A percentile compares a stretch with the other conserved stretches of the same genome.
Evolutionary conservation across 2,113 vertebrate species (phyloP).

Genomic region (Myiopsitta monachus): DNA sequence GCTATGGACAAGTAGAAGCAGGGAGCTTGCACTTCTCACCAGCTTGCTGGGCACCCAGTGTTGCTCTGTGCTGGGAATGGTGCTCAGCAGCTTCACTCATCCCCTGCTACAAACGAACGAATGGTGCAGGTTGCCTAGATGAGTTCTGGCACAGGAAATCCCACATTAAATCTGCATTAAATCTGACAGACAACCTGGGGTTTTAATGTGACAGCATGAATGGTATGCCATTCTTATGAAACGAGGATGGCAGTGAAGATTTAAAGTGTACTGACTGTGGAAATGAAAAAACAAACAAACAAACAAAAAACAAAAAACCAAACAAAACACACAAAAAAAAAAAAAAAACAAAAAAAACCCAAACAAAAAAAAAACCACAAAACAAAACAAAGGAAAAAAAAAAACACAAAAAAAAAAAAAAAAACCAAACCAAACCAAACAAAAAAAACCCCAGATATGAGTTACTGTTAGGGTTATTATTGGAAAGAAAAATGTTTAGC

Average conservation of each 20-base stretch:
- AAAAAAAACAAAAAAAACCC: too few species aligned
- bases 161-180: neutral
- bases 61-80: neutral
- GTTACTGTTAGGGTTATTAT: neutral
- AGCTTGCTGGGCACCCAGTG: rapidly evolving
- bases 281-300: too few species aligned
- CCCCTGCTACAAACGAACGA: rapidly evolving
- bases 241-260: neutral
- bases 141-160: neutral
- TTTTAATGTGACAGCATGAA: neutral
- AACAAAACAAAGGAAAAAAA: too few species aligned
- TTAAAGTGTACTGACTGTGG: neutral
- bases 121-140: neutral
- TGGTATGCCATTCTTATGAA: rapidly evolving
- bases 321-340: too few species aligned
- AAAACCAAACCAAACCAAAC: too few species aligned
- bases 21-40: neutral
- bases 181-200: neutral
- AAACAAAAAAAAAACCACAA: too few species aligned
- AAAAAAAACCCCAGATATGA: too few species aligned
- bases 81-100: neutral
- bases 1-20: neutral
- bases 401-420: too few species aligned
- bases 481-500: neutral
- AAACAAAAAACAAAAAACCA: too few species aligned